phyloP scores from a whole-genome alignment of 2,888 invertebrate genomes.

The Spodoptera picta region DNA sequence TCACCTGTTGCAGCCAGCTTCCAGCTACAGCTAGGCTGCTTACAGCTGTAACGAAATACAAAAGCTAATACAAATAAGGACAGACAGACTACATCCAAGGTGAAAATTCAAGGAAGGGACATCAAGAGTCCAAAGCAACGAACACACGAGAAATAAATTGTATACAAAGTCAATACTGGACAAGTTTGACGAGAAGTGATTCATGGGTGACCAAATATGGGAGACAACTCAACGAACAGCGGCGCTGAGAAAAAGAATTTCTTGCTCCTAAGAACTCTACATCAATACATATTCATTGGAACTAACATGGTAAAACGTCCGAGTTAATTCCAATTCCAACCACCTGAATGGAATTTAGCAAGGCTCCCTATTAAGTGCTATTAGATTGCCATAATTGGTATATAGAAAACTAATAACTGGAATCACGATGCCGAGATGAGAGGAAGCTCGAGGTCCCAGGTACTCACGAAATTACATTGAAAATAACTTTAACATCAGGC shows the following conservation, averaged over 20 bases:
- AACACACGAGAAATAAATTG: slow-evolving; percentile 39
- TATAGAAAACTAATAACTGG: slow-evolving; percentile 71
- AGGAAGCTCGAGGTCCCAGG: slow-evolving; percentile 27
- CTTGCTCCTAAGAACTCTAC: slow-evolving; percentile 61
- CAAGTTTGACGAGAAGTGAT: slow-evolving; percentile 69
- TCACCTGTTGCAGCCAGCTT: slow-evolving; percentile 34
- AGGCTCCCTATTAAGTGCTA: slow-evolving; percentile 65
- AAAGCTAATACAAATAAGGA: slow-evolving; percentile 32
- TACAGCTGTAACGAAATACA: slow-evolving; percentile 38
- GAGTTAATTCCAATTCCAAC: slow-evolving; percentile 69
- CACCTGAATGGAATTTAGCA: slow-evolving; percentile 68
- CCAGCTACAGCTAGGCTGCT: too few species aligned
- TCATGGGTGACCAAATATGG: slow-evolving; percentile 74
- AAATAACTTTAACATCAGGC: slow-evolving; percentile 34
- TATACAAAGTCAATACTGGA: slow-evolving; percentile 52
- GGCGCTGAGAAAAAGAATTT: slow-evolving; percentile 68
- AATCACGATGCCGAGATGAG: slow-evolving; percentile 46
- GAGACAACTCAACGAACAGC: slow-evolving; percentile 58
- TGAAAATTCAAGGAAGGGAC: slow-evolving; percentile 34
- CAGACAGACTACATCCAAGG: slow-evolving; percentile 18
- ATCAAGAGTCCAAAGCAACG: slow-evolving; percentile 22
- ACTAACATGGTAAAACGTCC: slow-evolving; percentile 73
- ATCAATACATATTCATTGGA: slow-evolving; percentile 74
- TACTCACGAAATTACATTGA: slow-evolving; percentile 15
- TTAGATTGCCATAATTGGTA: slow-evolving; percentile 69